Conservation (phyloP, 1,140 invertebrate species). For the Chrysoperla carnea region DNA sequence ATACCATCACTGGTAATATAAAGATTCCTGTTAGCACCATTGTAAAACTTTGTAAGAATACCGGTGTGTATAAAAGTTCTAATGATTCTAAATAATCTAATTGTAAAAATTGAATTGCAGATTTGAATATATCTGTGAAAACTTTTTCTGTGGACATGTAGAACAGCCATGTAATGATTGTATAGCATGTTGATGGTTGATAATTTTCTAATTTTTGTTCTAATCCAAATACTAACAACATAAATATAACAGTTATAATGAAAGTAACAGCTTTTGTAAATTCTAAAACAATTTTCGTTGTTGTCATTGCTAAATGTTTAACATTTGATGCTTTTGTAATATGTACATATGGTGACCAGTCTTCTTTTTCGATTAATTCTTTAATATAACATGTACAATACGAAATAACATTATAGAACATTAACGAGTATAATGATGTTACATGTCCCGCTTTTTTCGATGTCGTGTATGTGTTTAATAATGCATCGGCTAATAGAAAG, state of each 20-base stretch:
- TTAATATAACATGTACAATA: constrained; percentile 58
- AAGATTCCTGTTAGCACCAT: constrained; percentile 32
- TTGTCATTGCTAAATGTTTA: constrained; percentile 61
- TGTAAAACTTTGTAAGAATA: constrained; percentile 36
- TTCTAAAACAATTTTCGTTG: constrained; percentile 62
- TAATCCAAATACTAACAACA: constrained; percentile 51
- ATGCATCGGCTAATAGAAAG: too few relatives aligned
- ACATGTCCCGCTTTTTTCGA: constrained; percentile 31
- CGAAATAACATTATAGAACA: constrained; percentile 65
- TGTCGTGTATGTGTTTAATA: not conserved
- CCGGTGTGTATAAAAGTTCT: constrained; percentile 44
- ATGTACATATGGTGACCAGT: constrained; percentile 56
- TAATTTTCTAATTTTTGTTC: constrained; percentile 59
- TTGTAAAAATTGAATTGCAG: constrained; percentile 32
- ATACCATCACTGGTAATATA: constrained; percentile 29
- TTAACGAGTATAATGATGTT: constrained; percentile 53
- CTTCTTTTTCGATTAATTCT: constrained; percentile 51
- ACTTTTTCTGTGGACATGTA: constrained; percentile 57
- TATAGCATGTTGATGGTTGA: constrained; percentile 43
- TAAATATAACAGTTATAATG: constrained; percentile 59
- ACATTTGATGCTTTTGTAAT: constrained; percentile 52
- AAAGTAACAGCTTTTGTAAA: constrained; percentile 70
- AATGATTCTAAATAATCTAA: constrained; percentile 43
- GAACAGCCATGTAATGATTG: constrained; percentile 43
- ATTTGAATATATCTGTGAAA: constrained; percentile 41